Percentiles rank a stretch among this genome's conserved stretches.
Conservation (phyloP, 2,113 vertebrate species). For the Cyprinodon brontotheroides region DNA sequence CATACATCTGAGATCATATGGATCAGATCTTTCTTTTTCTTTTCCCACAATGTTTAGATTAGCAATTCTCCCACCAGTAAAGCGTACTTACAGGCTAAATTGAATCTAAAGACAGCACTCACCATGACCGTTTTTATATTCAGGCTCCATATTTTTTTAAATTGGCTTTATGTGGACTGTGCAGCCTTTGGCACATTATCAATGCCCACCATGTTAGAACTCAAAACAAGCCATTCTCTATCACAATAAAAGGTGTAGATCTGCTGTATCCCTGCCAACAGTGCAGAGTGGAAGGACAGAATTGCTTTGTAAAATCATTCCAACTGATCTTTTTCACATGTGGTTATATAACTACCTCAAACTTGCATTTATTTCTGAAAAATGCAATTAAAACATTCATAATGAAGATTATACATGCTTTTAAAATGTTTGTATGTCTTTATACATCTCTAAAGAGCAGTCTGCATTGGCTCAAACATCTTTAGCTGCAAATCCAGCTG, state of each 20-base stretch:
- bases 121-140: slow-evolving; percentile 19
- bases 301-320: slow-evolving; percentile 4
- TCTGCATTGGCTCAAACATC: too few relatives aligned
- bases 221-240: slow-evolving; percentile 1
- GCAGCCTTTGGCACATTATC: slow-evolving; percentile 4
- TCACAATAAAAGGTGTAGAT: too few relatives aligned
- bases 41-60: slow-evolving; percentile 12
- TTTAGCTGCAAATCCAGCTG: too few relatives aligned
- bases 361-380: background rate
- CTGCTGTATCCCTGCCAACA: slow-evolving; percentile 13
- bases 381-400: background rate
- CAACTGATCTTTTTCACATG: background rate
- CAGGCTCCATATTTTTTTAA: slow-evolving; percentile 16
- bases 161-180: slow-evolving; percentile 1
- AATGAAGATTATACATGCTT: background rate
- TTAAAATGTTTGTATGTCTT: background rate
- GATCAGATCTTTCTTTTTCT: slow-evolving; percentile 24
- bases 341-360: background rate
- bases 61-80: slow-evolving; percentile 9
- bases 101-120: slow-evolving; percentile 14
- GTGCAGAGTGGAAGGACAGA: slow-evolving; percentile 19
- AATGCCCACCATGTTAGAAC: slow-evolving; percentile 23
- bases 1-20: slow-evolving; percentile 17
- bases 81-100: slow-evolving; percentile 27
- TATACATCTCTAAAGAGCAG: too few relatives aligned